phyloP scores from a whole-genome alignment of 2,797 vertebrate species.

The Sarcophilus harrisii region DNA sequence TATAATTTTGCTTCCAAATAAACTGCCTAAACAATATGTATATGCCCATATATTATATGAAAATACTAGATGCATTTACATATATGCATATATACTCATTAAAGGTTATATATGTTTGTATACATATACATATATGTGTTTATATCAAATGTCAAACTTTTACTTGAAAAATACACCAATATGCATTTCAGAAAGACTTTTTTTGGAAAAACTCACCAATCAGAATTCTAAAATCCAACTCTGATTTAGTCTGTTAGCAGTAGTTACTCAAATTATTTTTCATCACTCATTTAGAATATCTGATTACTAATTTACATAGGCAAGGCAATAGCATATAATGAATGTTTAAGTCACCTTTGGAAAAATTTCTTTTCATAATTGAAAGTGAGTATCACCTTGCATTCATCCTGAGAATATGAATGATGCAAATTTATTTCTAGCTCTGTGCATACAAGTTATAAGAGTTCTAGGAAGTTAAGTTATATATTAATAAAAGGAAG shows the following conservation, averaged over 20 bases:
- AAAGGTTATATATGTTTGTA: too few species aligned
- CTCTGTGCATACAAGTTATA: constrained; percentile 75
- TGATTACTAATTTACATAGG: constrained; percentile 87
- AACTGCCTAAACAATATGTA: constrained; percentile 25
- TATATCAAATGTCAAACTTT: constrained; percentile 66
- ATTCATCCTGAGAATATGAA: constrained; percentile 74
- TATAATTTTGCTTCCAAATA: constrained; percentile 69
- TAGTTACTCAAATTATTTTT: constrained; percentile 82
- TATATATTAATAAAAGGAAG: constrained; percentile 51
- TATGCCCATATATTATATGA: not conserved
- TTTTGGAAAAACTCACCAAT: constrained; percentile 75
- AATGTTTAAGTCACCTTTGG: constrained; percentile 83
- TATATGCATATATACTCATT: not conserved
- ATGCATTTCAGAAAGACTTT: constrained; percentile 59
- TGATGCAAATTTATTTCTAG: constrained; percentile 76
- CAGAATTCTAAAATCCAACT: constrained; percentile 65
- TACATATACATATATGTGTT: constrained; percentile 24
- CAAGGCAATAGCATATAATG: constrained; percentile 83
- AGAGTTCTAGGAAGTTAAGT: constrained; percentile 64
- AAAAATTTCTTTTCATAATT: constrained; percentile 78
- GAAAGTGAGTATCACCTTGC: constrained; percentile 72
- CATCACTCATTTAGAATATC: constrained; percentile 84
- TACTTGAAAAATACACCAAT: constrained; percentile 55
- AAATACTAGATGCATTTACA: not conserved
- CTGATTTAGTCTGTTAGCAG: constrained; percentile 72